Base-by-base conservation (phyloP, 2,113 vertebrate genomes). In the Platichthys flesus region DNA sequence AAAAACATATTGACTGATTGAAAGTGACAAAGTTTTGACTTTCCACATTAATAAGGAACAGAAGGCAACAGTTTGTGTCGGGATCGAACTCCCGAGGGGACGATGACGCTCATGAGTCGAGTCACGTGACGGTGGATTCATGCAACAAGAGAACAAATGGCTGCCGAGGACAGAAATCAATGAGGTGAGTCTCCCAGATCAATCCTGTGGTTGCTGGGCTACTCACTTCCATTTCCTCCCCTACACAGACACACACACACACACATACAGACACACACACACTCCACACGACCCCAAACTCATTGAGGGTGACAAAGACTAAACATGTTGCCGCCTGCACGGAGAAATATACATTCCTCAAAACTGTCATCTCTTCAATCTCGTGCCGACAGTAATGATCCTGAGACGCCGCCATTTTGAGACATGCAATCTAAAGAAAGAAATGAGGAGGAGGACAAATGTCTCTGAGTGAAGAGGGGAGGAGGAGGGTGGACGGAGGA, bases 321-420 rank as follows among this genome's bases (percentile, higher is more conserved):
- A 73, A 91, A 85, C 81, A 83, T 51, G 69, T 68, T 76, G 69
- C 78, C 40, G 77, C 80, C 86, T 76, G 77, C 75, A 79, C 72
- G 74, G 64, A 84, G 76, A 87, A 87, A 89, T 77, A 85, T 78
- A 79, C 79, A 89, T 90, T 66, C 37, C 52, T 92, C 83, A 86
- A 79, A 88, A 83, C 62, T 86, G 89, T 90, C 89, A 83, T 82
- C 73, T 91, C 87, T 40, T 91, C 87, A 83, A 86, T 92, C 87
- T 87, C 63, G 1, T 8, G 9, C 28, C 23, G 83, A 86, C 91
- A 84, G 82, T 90, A 91, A 92, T 90, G 88, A 93, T 88, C 85
- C 88, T 47, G 75, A 83, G 73, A 78, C 52, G 37, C 57, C 60
- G 72, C 85, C 70, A 85, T 90, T 90, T 90, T 85, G 79, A 82